phyloP scores from a whole-genome alignment of 2,888 invertebrate species.

The Parapristionchus giblindavisi region DNA sequence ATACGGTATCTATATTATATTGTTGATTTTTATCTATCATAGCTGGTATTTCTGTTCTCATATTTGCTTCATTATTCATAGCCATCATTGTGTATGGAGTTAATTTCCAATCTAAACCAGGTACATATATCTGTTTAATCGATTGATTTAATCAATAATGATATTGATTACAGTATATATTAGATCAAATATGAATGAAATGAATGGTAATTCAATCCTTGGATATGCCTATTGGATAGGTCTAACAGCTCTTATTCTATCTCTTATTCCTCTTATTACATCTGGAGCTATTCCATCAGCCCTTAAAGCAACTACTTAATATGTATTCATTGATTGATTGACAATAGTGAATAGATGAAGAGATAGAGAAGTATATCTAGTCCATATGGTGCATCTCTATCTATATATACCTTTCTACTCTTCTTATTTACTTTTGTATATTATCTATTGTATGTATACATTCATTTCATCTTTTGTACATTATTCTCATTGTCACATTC shows the following conservation, averaged over 20 bases:
- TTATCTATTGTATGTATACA: neutral
- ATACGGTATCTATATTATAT: neutral
- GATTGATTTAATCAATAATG: neutral
- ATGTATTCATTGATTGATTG: neutral
- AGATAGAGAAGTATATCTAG: neutral
- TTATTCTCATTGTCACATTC: too few relatives aligned
- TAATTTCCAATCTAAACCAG: slow-evolving; percentile 31
- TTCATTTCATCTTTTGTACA: too few relatives aligned
- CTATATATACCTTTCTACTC: neutral
- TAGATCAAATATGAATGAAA: slow-evolving; percentile 50
- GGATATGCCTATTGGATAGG: slow-evolving; percentile 53
- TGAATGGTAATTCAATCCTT: slow-evolving; percentile 51
- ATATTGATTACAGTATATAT: slow-evolving; percentile 54
- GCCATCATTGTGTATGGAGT: slow-evolving; percentile 17
- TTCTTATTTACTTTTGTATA: neutral
- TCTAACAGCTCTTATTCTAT: slow-evolving; percentile 15
- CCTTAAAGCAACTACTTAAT: slow-evolving; percentile 35
- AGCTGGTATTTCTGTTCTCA: slow-evolving; percentile 22
- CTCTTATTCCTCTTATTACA: slow-evolving; percentile 33
- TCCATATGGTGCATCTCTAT: neutral
- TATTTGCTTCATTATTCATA: slow-evolving; percentile 20
- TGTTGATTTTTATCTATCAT: neutral
- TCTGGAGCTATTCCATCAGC: slow-evolving; percentile 43
- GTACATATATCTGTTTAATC: slow-evolving; percentile 5
- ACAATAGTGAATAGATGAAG: neutral